Percentiles rank a stretch among this genome's conserved stretches.
phyloP scores from a whole-genome alignment of 2,888 invertebrate genomes.

The Ophion ventricosus region DNA sequence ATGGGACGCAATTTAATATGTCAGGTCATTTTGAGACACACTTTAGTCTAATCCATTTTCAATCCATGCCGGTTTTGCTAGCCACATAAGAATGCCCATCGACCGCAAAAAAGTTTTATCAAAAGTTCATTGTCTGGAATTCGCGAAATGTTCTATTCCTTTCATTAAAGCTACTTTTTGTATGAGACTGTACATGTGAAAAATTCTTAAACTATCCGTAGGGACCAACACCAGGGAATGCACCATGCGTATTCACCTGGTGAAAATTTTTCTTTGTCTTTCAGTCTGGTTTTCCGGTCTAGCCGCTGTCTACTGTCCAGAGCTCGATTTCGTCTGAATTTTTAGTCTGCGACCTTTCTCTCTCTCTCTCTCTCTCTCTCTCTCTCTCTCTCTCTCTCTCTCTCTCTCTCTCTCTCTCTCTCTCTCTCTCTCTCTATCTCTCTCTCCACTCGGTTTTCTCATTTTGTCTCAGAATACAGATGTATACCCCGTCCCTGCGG shows the following conservation, averaged over 20 bases:
- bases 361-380: constrained; percentile 8
- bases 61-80: no score
- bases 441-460: constrained; percentile 23
- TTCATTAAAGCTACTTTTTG: background rate
- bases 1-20: no score
- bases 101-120: background rate
- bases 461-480: constrained; percentile 36
- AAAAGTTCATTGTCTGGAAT: background rate
- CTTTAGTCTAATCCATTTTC: no score
- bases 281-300: constrained; percentile 42
- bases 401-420: constrained; percentile 14
- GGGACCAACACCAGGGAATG: constrained; percentile 34
- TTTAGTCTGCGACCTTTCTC: constrained; percentile 26
- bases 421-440: constrained; percentile 5
- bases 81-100: background rate
- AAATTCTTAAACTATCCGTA: constrained; percentile 45
- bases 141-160: background rate
- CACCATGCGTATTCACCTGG: constrained; percentile 36
- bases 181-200: background rate
- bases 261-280: constrained; percentile 60
- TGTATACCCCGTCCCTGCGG: constrained; percentile 51
- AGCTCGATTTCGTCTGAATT: constrained; percentile 34
- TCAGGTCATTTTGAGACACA: no score
- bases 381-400: constrained; percentile 30
- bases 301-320: constrained; percentile 56